Percentiles rank a stretch among this genome's conserved stretches.
phyloP scores from a whole-genome alignment of 23 tunicate species.

The Trididemnum clinides region DNA sequence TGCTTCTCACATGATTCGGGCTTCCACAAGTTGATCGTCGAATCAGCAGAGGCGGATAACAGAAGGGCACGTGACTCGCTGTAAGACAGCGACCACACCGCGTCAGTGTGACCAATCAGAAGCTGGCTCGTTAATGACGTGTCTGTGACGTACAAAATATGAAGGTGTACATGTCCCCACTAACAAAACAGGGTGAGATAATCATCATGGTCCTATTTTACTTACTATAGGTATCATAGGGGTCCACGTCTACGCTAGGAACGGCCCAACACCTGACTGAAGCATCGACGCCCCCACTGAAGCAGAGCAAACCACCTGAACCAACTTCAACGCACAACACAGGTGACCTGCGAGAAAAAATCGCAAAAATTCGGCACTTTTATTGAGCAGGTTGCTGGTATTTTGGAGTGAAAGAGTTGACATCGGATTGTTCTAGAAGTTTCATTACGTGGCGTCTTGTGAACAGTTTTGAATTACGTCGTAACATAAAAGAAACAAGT shows the following conservation, averaged over 20 bases:
- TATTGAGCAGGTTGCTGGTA: too few relatives aligned
- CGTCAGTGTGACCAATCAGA: slow-evolving; percentile 88
- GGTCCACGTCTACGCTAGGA: slow-evolving; percentile 61
- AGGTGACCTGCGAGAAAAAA: slow-evolving; percentile 48
- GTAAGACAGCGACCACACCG: slow-evolving; percentile 90
- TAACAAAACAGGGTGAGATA: too few relatives aligned
- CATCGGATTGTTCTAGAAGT: too few relatives aligned
- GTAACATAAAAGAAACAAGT: too few relatives aligned
- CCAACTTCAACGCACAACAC: slow-evolving; percentile 67
- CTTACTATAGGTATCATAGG: slow-evolving; percentile 67
- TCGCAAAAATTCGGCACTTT: too few relatives aligned
- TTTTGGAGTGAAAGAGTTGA: too few relatives aligned
- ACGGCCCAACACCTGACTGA: slow-evolving; percentile 69
- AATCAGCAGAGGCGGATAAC: slow-evolving; percentile 79
- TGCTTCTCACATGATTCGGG: slow-evolving; percentile 59
- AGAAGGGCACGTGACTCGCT: slow-evolving; percentile 54
- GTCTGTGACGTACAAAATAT: too few relatives aligned
- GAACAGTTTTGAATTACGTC: too few relatives aligned
- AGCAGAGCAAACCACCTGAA: slow-evolving; percentile 59
- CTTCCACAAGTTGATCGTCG: slow-evolving; percentile 67
- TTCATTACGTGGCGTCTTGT: too few relatives aligned
- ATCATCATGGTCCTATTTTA: too few relatives aligned
- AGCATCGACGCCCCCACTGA: slow-evolving; percentile 82
- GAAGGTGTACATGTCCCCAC: too few relatives aligned
- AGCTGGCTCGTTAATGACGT: slow-evolving; percentile 51